Percentiles rank a stretch among this genome's conserved stretches.
These are phyloP conservation scores for Tenebrosternarchus preto DNA, from an alignment of 2,113 vertebrate species.

Conservation along the genomic window DNA sequence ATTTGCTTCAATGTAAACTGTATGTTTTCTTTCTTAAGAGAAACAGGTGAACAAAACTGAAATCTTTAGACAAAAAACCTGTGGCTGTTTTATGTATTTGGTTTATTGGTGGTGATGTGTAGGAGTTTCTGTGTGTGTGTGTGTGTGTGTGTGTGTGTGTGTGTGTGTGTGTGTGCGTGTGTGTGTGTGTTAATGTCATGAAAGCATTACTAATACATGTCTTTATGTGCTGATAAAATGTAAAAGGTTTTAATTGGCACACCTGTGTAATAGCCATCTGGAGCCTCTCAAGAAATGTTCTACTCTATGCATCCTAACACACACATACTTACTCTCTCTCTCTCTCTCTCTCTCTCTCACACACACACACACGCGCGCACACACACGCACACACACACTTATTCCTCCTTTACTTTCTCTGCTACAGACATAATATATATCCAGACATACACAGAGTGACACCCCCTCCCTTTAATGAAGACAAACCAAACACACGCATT, in stretches of 20 bases:
- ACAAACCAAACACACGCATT: neutral
- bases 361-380: conserved; percentile 30
- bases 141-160: conserved; percentile 33
- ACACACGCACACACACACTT: conserved; percentile 29
- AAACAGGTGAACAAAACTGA: too few relatives aligned
- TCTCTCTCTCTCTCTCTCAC: too few relatives aligned
- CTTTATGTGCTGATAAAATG: conserved; percentile 64
- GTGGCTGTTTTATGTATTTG: too few relatives aligned
- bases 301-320: conserved; percentile 5
- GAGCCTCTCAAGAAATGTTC: conserved; percentile 65
- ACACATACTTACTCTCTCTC: too few relatives aligned
- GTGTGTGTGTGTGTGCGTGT: conserved; percentile 37
- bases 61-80: too few relatives aligned
- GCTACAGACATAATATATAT: too few relatives aligned
- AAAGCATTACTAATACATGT: conserved; percentile 55
- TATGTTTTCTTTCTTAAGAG: too few relatives aligned
- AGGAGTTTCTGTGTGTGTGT: conserved; percentile 6
- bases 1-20: neutral
- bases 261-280: conserved; percentile 78
- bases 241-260: conserved; percentile 75
- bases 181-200: conserved; percentile 39
- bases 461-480: too few relatives aligned
- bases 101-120: neutral
- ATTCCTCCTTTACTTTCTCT: too few relatives aligned
- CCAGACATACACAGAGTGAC: too few relatives aligned